Percentiles rank a stretch among this genome's conserved stretches.
Evolutionary conservation across 2,888 invertebrate species (phyloP).

Genomic region (Acleris holmiana): DNA sequence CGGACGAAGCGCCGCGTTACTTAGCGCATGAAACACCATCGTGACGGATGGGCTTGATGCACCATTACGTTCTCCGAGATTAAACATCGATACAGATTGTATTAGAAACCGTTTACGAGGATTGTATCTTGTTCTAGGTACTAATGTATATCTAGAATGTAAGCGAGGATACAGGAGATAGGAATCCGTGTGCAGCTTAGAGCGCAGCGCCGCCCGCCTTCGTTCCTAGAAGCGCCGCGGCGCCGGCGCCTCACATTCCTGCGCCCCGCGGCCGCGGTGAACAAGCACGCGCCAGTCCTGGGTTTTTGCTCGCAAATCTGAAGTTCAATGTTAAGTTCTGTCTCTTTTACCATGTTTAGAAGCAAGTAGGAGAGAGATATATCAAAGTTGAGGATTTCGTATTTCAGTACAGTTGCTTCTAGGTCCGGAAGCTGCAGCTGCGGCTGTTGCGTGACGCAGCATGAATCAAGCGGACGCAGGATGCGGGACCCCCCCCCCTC

Average conservation of each 20-base stretch:
- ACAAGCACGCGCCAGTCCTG: not conserved
- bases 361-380: too few relatives aligned
- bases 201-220: constrained; percentile 8
- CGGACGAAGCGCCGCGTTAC: not conserved
- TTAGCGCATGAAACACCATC: constrained; percentile 1
- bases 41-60: constrained; percentile 23
- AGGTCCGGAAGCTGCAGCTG: constrained; percentile 8
- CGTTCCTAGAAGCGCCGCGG: constrained; percentile 32
- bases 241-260: constrained; percentile 25
- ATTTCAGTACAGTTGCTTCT: constrained; percentile 2
- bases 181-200: not conserved
- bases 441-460: constrained; percentile 32
- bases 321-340: too few relatives aligned
- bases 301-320: not conserved
- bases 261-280: not conserved
- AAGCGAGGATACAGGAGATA: not conserved
- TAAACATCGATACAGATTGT: not conserved
- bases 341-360: too few relatives aligned
- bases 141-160: not conserved
- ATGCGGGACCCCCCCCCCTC: constrained; percentile 46
- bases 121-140: constrained; percentile 6
- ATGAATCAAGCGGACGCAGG: constrained; percentile 53
- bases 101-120: not conserved
- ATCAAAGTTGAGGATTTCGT: not conserved
- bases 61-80: not conserved